Percentiles rank a stretch among this genome's conserved stretches.
Conservation (phyloP, 2,888 invertebrate species). For the Cantharis rufa region DNA sequence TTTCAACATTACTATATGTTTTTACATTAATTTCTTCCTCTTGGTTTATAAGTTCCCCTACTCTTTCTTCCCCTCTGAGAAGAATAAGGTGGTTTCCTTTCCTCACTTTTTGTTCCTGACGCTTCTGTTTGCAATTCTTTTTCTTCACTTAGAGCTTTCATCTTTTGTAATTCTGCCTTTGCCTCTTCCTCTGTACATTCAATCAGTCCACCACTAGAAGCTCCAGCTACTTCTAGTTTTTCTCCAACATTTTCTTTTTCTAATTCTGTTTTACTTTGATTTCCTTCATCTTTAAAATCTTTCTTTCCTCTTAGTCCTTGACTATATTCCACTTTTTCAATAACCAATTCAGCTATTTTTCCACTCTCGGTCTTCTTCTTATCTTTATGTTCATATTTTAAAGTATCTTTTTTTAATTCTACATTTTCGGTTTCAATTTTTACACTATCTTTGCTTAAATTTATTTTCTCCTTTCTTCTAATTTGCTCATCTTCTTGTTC, state of each 20-base stretch:
- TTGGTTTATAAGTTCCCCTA: not conserved
- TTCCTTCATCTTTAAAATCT: not conserved
- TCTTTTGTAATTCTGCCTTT: not conserved
- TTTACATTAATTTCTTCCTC: not conserved
- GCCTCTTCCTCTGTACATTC: not conserved
- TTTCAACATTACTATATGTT: not conserved
- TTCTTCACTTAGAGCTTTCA: not conserved
- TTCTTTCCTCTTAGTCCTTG: not conserved
- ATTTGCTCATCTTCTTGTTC: too few species aligned
- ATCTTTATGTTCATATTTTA: too few species aligned
- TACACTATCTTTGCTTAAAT: too few species aligned
- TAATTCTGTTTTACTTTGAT: not conserved
- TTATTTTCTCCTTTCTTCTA: too few species aligned
- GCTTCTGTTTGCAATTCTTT: too few species aligned
- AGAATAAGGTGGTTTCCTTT: too few species aligned
- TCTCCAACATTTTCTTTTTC: not conserved
- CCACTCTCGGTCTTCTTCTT: not conserved
- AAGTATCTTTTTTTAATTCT: too few species aligned
- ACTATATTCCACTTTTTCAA: not conserved
- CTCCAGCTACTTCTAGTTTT: not conserved
- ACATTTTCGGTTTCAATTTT: too few species aligned
- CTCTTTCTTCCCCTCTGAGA: too few species aligned
- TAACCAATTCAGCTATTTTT: not conserved
- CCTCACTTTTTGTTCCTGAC: too few species aligned
- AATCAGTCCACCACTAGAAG: not conserved